phyloP scores from a whole-genome alignment of 2,797 vertebrate genomes.

The Amazonetta brasiliensis region DNA sequence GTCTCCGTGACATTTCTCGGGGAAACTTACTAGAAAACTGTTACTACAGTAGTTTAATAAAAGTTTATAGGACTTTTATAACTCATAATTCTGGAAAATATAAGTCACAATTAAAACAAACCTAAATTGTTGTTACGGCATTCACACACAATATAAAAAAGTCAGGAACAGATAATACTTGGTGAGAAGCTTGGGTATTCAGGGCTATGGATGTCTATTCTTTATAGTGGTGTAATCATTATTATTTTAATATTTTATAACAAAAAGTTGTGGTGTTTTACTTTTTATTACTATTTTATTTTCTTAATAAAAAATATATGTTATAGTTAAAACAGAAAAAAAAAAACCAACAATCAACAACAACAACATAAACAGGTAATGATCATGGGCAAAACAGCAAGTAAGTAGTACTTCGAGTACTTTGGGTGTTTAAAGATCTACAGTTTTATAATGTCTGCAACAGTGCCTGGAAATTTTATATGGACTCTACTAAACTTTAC shows the following conservation, averaged over 20 bases:
- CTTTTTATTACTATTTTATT: neutral
- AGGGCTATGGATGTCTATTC: neutral
- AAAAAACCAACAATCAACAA: neutral
- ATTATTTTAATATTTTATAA: neutral
- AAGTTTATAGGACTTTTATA: neutral
- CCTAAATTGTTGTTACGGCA: too few species aligned
- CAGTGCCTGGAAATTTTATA: neutral
- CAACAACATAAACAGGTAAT: neutral
- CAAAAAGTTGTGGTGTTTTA: neutral
- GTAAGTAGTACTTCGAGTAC: neutral
- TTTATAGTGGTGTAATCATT: neutral
- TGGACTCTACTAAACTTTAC: neutral
- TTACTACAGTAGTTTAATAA: neutral
- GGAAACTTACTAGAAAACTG: neutral
- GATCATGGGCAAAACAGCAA: neutral
- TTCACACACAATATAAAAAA: neutral
- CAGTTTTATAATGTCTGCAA: neutral
- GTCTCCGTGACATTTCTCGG: neutral
- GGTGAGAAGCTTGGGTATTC: neutral
- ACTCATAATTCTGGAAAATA: too few species aligned
- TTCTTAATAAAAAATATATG: neutral
- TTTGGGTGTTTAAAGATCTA: neutral
- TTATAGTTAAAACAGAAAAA: neutral
- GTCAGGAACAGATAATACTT: neutral
- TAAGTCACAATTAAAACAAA: too few species aligned